Percentiles rank a stretch among this genome's conserved stretches.
Conservation (phyloP, 2,797 vertebrate species). For the Diglossa cyanea region DNA sequence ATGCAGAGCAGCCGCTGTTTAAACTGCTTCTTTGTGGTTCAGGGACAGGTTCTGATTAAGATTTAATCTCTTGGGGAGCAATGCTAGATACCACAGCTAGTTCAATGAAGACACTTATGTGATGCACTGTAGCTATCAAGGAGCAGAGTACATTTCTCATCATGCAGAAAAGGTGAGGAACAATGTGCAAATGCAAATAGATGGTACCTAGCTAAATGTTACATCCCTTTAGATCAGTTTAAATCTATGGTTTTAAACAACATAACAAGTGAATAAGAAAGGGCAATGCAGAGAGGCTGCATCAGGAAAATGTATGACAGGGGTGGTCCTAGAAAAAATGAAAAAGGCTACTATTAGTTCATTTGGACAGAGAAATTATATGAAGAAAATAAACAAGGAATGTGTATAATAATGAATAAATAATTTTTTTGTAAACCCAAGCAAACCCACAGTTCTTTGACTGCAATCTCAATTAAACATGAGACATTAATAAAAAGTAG, state of each 20-base stretch:
- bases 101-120: neutral
- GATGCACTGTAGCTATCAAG: neutral
- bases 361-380: neutral
- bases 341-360: neutral
- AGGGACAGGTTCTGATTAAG: slow-evolving; percentile 28
- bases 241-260: neutral
- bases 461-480: neutral
- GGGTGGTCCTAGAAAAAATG: neutral
- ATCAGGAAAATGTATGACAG: neutral
- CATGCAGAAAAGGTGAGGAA: neutral
- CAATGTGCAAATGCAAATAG: rapidly evolving
- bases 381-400: neutral
- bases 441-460: neutral
- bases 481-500: neutral
- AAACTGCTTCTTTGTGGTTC: neutral
- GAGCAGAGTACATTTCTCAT: neutral
- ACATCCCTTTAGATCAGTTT: neutral
- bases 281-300: neutral
- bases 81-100: neutral
- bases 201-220: neutral
- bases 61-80: neutral
- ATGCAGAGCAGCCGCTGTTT: neutral
- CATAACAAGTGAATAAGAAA: neutral
- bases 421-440: neutral
- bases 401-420: neutral